phyloP scores from a whole-genome alignment of 2,888 invertebrate species.

The Gastrophysa polygoni region DNA sequence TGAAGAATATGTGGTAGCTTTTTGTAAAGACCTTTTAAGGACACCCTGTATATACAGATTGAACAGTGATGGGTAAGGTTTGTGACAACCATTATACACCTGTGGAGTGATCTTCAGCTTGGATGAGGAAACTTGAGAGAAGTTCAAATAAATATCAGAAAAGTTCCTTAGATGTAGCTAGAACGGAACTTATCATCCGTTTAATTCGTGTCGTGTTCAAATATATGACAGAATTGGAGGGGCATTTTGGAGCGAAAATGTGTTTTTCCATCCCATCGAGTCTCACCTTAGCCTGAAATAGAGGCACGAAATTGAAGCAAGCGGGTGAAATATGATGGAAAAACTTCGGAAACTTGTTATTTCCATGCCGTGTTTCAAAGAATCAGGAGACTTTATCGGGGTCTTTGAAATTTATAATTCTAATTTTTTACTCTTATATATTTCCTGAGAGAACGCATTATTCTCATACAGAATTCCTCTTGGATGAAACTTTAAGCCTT shows the following conservation, averaged over 20 bases:
- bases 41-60: too few species aligned
- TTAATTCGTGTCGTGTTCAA: constrained; percentile 9
- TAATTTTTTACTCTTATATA: constrained; percentile 57
- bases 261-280: constrained; percentile 43
- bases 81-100: too few species aligned
- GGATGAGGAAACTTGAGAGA: constrained; percentile 1
- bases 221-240: constrained; percentile 25
- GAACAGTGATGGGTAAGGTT: too few species aligned
- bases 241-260: constrained; percentile 34
- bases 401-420: constrained; percentile 56
- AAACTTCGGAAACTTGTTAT: constrained; percentile 50
- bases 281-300: constrained; percentile 41
- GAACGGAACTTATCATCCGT: constrained; percentile 16
- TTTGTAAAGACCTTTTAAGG: too few species aligned
- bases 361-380: constrained; percentile 46
- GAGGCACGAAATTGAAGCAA: constrained; percentile 46
- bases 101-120: too few species aligned
- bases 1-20: too few species aligned
- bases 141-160: constrained; percentile 16
- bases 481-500: constrained; percentile 34
- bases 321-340: constrained; percentile 50
- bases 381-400: constrained; percentile 43
- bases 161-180: constrained; percentile 15
- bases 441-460: constrained; percentile 54
- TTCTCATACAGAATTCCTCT: too few species aligned